Evolutionary conservation across 2,888 invertebrate species (phyloP).

Genomic region (Caenorhabditis sp.): DNA sequence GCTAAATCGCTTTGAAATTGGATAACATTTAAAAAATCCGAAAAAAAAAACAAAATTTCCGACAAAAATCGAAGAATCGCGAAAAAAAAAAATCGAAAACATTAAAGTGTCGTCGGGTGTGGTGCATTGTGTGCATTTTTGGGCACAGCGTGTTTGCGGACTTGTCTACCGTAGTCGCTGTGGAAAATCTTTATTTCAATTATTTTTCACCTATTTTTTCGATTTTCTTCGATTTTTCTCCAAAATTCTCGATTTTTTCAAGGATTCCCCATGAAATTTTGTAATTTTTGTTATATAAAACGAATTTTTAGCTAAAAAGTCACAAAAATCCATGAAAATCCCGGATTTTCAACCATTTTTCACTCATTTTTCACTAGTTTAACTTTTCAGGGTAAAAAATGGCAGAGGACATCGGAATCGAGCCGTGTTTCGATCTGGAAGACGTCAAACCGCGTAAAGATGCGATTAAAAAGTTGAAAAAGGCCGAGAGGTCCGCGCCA

Average conservation of each 20-base stretch:
- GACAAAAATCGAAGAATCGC: slow-evolving; percentile 20
- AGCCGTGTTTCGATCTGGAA: slow-evolving; percentile 68
- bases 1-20: neutral
- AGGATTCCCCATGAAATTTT: no score
- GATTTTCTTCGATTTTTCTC: slow-evolving; percentile 1
- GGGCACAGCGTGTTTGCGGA: neutral
- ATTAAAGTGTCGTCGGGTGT: slow-evolving; percentile 26
- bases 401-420: slow-evolving; percentile 71
- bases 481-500: slow-evolving; percentile 44
- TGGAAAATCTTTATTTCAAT: slow-evolving; percentile 5
- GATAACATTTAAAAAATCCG: neutral
- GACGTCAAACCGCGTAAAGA: slow-evolving; percentile 60
- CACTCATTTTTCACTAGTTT: neutral
- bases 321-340: neutral
- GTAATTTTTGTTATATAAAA: neutral
- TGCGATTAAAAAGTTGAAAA: slow-evolving; percentile 60
- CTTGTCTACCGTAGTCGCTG: slow-evolving; percentile 19
- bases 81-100: slow-evolving; percentile 12
- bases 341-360: slow-evolving; percentile 18
- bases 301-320: slow-evolving; percentile 35
- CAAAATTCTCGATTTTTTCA: neutral
- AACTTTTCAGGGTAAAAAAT: slow-evolving; percentile 49
- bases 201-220: slow-evolving; percentile 6
- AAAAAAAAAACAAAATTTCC: slow-evolving; percentile 1
- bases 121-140: slow-evolving; percentile 6